These are phyloP conservation scores for Branchinecta lindahli DNA, from an alignment of 1,140 invertebrate genomes.

Conservation along the genomic window DNA sequence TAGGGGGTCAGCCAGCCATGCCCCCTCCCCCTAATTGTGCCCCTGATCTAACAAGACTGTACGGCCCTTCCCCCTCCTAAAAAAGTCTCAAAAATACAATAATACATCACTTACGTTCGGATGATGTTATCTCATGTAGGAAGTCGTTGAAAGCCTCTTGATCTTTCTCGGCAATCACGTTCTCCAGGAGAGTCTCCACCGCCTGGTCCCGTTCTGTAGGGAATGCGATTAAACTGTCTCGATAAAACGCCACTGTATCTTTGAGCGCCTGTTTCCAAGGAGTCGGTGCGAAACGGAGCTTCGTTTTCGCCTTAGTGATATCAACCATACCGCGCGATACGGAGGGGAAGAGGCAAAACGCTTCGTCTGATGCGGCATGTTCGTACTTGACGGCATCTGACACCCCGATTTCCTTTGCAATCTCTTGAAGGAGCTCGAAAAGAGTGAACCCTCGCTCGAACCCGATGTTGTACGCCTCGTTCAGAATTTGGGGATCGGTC, in stretches of 20 bases:
- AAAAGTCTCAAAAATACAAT: no score
- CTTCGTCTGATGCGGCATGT: conserved; percentile 21
- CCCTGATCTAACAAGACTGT: no score
- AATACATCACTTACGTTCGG: no score
- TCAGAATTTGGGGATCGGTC: conserved; percentile 20
- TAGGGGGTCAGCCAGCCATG: no score
- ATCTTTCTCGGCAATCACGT: conserved; percentile 17
- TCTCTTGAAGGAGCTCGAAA: conserved; percentile 25
- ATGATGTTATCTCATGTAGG: no score
- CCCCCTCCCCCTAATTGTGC: no score
- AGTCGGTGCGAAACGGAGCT: conserved; percentile 32
- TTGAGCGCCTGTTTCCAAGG: conserved; percentile 27
- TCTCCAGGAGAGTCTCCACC: conserved; percentile 18
- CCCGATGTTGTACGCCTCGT: conserved; percentile 34
- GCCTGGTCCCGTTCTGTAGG: conserved; percentile 23
- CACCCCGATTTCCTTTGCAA: conserved; percentile 25
- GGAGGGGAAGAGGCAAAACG: conserved; percentile 33
- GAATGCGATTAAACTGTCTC: conserved; percentile 25
- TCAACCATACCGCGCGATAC: conserved; percentile 32
- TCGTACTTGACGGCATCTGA: conserved; percentile 21
- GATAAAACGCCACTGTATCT: conserved; percentile 33
- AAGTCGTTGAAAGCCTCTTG: background rate
- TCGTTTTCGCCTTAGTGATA: conserved; percentile 29
- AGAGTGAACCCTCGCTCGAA: conserved; percentile 28
- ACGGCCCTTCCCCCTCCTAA: no score